These are phyloP conservation scores for Danio jaintianensis DNA, from an alignment of 2,797 vertebrate species.

Conservation along the genomic window DNA sequence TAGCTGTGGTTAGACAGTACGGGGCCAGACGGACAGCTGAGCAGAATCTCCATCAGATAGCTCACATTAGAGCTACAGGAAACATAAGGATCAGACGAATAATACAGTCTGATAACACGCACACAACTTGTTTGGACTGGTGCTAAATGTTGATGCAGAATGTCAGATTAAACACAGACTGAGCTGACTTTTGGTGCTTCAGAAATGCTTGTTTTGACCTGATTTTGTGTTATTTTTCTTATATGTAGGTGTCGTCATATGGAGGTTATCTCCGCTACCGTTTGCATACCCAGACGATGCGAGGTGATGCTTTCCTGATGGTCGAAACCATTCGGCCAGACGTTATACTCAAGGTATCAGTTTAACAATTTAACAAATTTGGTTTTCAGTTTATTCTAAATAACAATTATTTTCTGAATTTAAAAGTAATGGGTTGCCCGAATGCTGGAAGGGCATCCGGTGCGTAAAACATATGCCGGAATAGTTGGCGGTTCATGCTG, in stretches of 20 bases:
- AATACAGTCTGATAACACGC: background rate
- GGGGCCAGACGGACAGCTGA: slow-evolving; percentile 30
- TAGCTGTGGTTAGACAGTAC: slow-evolving; percentile 31
- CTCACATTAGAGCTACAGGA: background rate
- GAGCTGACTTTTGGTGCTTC: background rate
- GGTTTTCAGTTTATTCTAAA: no score
- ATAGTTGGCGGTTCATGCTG: no score
- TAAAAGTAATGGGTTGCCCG: no score
- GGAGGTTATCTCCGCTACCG: slow-evolving; percentile 88
- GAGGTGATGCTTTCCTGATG: slow-evolving; percentile 86
- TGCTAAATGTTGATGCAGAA: slow-evolving; percentile 4
- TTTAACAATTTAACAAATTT: no score
- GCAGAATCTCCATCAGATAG: slow-evolving; percentile 4
- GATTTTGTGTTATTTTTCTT: background rate
- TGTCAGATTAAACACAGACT: background rate
- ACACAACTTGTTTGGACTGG: slow-evolving; percentile 17
- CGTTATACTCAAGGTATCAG: slow-evolving; percentile 88
- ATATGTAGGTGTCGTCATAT: slow-evolving; percentile 88
- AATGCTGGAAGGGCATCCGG: no score
- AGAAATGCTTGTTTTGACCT: background rate
- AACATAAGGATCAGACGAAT: slow-evolving; percentile 29
- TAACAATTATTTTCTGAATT: no score
- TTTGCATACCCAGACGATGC: slow-evolving; percentile 86
- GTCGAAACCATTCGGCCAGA: slow-evolving; percentile 86
- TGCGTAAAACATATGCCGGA: no score